Percentiles rank a stretch among this genome's conserved stretches.
phyloP scores from a whole-genome alignment of 1,140 invertebrate genomes.

The Coenobita brevimanus region DNA sequence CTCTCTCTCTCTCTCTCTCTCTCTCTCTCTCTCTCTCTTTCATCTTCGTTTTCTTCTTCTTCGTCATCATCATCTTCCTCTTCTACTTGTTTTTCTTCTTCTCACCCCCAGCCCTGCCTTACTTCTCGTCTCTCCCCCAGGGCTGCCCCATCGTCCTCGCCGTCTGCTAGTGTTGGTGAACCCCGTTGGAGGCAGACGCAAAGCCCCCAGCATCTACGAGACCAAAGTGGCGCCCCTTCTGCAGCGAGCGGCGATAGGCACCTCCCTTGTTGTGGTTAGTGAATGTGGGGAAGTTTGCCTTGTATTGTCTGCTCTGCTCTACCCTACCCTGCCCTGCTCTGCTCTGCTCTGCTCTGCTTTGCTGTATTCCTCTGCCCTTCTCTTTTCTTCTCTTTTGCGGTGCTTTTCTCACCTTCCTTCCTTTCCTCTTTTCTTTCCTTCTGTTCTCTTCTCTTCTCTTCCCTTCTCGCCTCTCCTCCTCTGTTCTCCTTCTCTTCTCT shows the following conservation, averaged over 20 bases:
- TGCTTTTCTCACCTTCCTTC: too few relatives aligned
- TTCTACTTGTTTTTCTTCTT: not conserved
- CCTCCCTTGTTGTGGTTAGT: constrained; percentile 42
- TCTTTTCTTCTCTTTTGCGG: not conserved
- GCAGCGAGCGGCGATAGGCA: constrained; percentile 81
- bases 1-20: too few relatives aligned
- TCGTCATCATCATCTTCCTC: not conserved
- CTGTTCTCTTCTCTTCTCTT: not conserved
- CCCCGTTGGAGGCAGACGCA: constrained; percentile 87
- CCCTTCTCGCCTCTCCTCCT: not conserved
- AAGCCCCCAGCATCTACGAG: constrained; percentile 83
- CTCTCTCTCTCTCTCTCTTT: too few relatives aligned
- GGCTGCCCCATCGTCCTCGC: constrained; percentile 77
- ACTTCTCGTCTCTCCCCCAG: constrained; percentile 18
- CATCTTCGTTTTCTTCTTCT: not conserved
- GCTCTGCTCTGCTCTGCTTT: not conserved
- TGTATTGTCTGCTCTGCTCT: not conserved
- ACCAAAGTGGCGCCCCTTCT: constrained; percentile 85
- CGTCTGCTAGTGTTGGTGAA: constrained; percentile 88
- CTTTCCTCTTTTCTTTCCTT: not conserved
- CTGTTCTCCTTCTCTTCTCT: not conserved
- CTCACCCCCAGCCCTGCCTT: too few relatives aligned
- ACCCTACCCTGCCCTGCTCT: not conserved
- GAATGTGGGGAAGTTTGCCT: not conserved
- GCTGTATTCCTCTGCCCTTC: not conserved